phyloP scores from a whole-genome alignment of 2,113 vertebrate genomes.

The Ammodytes marinus region DNA sequence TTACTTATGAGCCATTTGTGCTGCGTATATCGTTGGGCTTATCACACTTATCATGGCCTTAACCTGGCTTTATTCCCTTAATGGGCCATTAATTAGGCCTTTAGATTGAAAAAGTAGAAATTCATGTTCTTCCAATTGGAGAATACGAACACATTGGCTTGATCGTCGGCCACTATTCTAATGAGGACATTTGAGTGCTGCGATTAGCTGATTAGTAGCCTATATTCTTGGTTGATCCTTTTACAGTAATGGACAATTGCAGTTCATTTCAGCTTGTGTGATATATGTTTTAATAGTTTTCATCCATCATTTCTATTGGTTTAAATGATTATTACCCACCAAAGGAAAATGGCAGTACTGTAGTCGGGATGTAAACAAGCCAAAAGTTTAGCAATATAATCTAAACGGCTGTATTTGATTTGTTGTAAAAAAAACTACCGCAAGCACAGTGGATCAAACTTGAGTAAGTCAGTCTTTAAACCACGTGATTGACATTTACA shows the following conservation, averaged over 20 bases:
- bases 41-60: neutral
- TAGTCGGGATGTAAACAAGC: neutral
- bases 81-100: neutral
- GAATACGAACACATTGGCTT: neutral
- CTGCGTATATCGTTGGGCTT: neutral
- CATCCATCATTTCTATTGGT: neutral
- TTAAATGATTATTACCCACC: neutral
- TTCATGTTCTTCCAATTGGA: neutral
- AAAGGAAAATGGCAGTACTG: neutral
- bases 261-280: neutral
- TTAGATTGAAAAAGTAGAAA: neutral
- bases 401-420: neutral
- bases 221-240: neutral
- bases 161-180: neutral
- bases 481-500: neutral
- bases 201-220: too few species aligned
- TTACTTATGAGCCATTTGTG: neutral
- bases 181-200: too few species aligned
- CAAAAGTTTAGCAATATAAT: neutral
- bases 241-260: neutral
- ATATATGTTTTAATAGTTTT: neutral
- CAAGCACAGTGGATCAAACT: neutral
- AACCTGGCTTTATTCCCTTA: neutral
- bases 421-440: neutral
- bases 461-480: neutral